These are phyloP conservation scores for Platycheirus rosarum DNA, from an alignment of 2,888 invertebrate species.

Conservation along the genomic window DNA sequence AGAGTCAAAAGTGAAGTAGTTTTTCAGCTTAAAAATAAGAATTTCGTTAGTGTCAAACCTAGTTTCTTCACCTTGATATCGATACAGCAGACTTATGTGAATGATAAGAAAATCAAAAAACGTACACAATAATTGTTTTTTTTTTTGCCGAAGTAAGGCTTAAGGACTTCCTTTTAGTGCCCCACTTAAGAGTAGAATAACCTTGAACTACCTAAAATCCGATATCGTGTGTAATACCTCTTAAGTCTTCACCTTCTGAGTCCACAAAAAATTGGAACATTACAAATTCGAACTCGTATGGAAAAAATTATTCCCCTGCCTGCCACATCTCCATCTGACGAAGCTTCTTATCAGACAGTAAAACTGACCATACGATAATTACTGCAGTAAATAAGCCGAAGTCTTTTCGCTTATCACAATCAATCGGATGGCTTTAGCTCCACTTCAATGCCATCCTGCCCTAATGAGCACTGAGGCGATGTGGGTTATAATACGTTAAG, in stretches of 20 bases:
- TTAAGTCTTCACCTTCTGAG: constrained; percentile 6
- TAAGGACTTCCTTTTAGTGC: not conserved
- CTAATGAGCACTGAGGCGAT: constrained; percentile 43
- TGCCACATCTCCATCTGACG: constrained; percentile 1
- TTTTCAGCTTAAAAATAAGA: no score
- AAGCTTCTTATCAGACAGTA: constrained; percentile 42
- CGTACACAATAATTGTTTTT: no score
- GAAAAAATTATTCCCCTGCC: not conserved
- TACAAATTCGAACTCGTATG: not conserved
- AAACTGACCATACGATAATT: constrained; percentile 59
- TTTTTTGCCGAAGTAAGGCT: not conserved
- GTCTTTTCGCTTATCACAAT: constrained; percentile 55
- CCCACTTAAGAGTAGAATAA: not conserved
- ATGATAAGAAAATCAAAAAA: no score
- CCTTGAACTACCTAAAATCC: constrained; percentile 3
- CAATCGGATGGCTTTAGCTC: constrained; percentile 63
- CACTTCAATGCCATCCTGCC: constrained; percentile 47
- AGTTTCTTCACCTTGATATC: no score
- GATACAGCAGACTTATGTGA: no score
- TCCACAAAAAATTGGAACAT: not conserved
- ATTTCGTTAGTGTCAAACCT: no score
- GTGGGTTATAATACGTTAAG: not conserved
- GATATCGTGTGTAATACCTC: constrained; percentile 11
- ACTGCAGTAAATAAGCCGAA: constrained; percentile 62
- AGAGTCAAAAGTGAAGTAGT: no score